phyloP scores from a whole-genome alignment of 1,140 invertebrate genomes.

The Sycobia sp. region DNA sequence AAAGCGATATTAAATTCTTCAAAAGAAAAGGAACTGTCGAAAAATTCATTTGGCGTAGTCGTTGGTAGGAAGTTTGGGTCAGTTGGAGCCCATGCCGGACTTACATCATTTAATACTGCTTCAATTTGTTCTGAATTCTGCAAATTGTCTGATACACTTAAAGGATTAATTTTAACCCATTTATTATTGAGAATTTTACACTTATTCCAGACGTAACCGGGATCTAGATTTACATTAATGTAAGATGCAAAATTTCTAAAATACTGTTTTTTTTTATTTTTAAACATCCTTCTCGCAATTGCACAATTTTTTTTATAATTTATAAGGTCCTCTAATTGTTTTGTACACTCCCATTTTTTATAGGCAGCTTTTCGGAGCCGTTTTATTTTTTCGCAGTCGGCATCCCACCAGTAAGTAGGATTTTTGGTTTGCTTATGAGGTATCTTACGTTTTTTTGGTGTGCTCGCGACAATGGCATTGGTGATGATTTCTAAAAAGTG shows the following conservation, averaged over 20 bases:
- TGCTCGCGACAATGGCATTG: background rate
- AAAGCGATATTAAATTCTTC: too few relatives aligned
- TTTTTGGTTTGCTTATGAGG: too few relatives aligned
- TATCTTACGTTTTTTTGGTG: background rate
- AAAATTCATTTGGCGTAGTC: background rate
- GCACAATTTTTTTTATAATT: too few relatives aligned
- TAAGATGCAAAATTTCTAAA: background rate
- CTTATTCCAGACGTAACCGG: background rate
- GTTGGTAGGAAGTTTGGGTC: background rate
- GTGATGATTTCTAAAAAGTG: background rate
- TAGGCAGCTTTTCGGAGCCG: too few relatives aligned
- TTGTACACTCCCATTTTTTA: too few relatives aligned
- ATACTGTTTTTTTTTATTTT: too few relatives aligned
- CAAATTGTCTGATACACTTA: background rate
- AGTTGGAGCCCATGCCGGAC: background rate
- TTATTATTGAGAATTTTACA: too few relatives aligned
- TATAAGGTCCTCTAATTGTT: too few relatives aligned
- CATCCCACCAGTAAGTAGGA: too few relatives aligned
- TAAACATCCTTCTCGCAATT: too few relatives aligned
- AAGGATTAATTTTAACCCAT: too few relatives aligned
- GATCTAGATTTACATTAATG: constrained; percentile 8
- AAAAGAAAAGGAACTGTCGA: too few relatives aligned
- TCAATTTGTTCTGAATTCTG: background rate
- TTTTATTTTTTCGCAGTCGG: background rate
- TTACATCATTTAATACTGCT: background rate